These are phyloP conservation scores for Paracanthobrama guichenoti DNA, from an alignment of 2,113 vertebrate species.

Conservation along the genomic window DNA sequence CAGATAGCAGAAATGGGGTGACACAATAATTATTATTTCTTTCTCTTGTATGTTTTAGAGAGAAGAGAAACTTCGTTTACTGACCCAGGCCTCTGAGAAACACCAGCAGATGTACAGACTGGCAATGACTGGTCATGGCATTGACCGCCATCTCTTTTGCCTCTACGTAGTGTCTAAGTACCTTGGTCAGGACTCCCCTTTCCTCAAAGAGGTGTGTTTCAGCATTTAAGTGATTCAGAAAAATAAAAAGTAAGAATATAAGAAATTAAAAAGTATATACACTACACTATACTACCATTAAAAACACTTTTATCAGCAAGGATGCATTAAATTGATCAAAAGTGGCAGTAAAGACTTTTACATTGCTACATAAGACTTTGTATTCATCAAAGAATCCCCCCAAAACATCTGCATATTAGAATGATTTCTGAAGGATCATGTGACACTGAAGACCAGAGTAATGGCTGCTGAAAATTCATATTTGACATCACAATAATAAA, in stretches of 20 bases:
- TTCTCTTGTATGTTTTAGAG: slow-evolving; percentile 64
- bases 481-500: too few species aligned
- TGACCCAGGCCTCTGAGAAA: slow-evolving; percentile 80
- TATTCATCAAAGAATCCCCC: too few species aligned
- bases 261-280: background rate
- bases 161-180: slow-evolving; percentile 97
- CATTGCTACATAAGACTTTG: too few species aligned
- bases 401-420: too few species aligned
- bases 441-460: too few species aligned
- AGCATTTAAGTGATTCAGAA: background rate
- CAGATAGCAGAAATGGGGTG: background rate
- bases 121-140: slow-evolving; percentile 90
- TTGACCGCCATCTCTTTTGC: slow-evolving; percentile 97
- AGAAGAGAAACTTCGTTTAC: slow-evolving; percentile 77
- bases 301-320: too few species aligned
- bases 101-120: slow-evolving; percentile 90
- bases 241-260: background rate
- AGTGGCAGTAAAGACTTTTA: too few species aligned
- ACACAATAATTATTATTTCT: background rate
- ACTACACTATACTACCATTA: too few species aligned
- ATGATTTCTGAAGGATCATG: too few species aligned
- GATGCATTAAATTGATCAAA: too few species aligned
- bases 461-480: too few species aligned
- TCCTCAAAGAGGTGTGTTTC: slow-evolving; percentile 87
- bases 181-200: slow-evolving; percentile 88